phyloP scores from a whole-genome alignment of 2,888 invertebrate genomes.

The Scaptomyza cyrtandrae region DNA sequence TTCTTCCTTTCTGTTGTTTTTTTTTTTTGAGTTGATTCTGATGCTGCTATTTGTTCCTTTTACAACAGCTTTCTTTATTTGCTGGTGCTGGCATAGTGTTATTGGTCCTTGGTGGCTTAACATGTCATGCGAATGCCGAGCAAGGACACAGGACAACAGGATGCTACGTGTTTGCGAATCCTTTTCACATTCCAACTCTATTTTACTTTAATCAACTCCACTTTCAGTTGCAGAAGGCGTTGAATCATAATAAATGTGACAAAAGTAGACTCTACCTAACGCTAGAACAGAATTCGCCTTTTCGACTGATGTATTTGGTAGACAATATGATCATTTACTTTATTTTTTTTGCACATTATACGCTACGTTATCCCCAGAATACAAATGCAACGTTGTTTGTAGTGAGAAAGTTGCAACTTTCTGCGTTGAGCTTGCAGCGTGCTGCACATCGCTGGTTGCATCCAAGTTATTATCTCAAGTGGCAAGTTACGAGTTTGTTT shows the following conservation, averaged over 20 bases:
- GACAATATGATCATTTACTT: slow-evolving; percentile 4
- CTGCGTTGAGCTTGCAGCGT: not conserved
- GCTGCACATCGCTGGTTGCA: not conserved
- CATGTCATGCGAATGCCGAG: slow-evolving; percentile 65
- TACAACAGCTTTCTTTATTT: not conserved
- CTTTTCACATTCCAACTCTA: slow-evolving; percentile 49
- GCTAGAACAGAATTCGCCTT: not conserved
- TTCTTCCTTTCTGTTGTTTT: slow-evolving; percentile 6
- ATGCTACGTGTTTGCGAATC: slow-evolving; percentile 27
- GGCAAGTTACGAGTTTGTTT: slow-evolving; percentile 40
- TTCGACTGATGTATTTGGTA: slow-evolving; percentile 20
- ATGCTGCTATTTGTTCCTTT: slow-evolving; percentile 1
- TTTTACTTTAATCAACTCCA: slow-evolving; percentile 34
- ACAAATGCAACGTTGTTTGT: slow-evolving; percentile 57
- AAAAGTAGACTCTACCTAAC: not conserved
- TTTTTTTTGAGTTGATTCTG: not conserved
- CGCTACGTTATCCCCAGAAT: slow-evolving; percentile 16
- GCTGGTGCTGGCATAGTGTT: slow-evolving; percentile 60
- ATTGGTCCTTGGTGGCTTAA: slow-evolving; percentile 75
- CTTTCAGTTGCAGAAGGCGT: not conserved
- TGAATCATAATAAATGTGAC: slow-evolving; percentile 64
- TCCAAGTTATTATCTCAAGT: slow-evolving; percentile 51
- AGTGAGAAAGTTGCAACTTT: not conserved
- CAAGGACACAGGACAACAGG: slow-evolving; percentile 25
- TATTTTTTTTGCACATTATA: slow-evolving; percentile 36